Base-by-base conservation (phyloP, 2,888 invertebrate genomes). In the Caenorhabditis doughertyi region DNA sequence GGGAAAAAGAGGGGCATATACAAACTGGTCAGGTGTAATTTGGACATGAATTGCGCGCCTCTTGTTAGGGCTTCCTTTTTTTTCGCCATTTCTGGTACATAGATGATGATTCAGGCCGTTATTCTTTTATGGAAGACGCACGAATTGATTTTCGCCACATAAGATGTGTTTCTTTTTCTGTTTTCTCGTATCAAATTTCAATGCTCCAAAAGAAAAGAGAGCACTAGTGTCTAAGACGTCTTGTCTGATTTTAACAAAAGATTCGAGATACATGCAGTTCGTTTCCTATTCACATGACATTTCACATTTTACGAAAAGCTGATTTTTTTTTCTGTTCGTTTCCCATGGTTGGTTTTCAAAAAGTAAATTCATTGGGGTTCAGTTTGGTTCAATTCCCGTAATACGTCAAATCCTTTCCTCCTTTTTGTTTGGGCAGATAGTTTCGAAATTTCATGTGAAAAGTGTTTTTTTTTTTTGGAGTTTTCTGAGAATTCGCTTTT, bases 21-120 rank as follows among this genome's bases (percentile, higher is more conserved):
- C 53, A 79, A 79, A 79, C 79, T 79, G 79, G 79, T 79, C 79
- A 79, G 79, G 79, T 79, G 79, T 70, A 79, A 79, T 72, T 72
- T 72, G 76, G 67, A 35, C 25, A 49, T 35, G 53, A 53, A 73
- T 49, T 70, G 68, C 58, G 60, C 68, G 62, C 67, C 53, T 62
- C 49, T 56, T 29, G 11, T 23, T 8, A 21, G 39, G 58, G 62
- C 53, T 62, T 29, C 42, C 72, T 25, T 49, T 29, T 25, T 25
- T 58, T 23, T 27, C 13, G 27, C 29, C 60, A 47, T 53, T 25
- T n/a, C 25, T 49, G 35, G 35, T 29, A n/a, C n/a, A n/a, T n/a
- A n/a, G n/a, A 56, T 47, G 49, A 58, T 64, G 21, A 39, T 60
- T 72, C 60, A 49, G 25, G 16, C 47, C 18, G 29, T 64, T 27